phyloP scores from a whole-genome alignment of 1,140 invertebrate species.

The Fopius arisanus region DNA sequence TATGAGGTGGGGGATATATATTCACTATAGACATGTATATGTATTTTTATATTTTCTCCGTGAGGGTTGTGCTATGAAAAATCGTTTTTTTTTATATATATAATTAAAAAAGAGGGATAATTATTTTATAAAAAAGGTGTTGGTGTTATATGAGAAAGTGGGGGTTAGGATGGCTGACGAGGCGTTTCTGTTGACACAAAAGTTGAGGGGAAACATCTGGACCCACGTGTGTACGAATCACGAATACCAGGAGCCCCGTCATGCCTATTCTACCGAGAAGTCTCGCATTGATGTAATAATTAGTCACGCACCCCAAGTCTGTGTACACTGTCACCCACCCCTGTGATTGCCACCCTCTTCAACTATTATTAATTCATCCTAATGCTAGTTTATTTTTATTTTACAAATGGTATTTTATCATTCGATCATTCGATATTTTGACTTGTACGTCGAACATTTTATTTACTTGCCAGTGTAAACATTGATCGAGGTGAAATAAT shows the following conservation, averaged over 20 bases:
- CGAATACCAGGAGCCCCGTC: conserved; percentile 29
- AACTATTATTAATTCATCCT: conserved; percentile 23
- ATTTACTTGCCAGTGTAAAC: neutral
- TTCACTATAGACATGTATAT: no score
- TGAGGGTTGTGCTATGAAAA: no score
- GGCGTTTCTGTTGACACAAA: conserved; percentile 28
- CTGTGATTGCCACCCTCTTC: conserved; percentile 16
- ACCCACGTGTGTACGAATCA: conserved; percentile 30
- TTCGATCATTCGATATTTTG: neutral
- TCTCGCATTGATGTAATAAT: conserved; percentile 24
- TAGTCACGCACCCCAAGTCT: conserved; percentile 23
- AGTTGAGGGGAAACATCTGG: conserved; percentile 28
- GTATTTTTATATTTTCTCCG: no score
- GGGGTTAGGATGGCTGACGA: conserved; percentile 11
- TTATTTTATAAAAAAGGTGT: no score
- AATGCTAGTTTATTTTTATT: conserved; percentile 21
- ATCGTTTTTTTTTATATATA: no score
- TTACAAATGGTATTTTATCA: conserved; percentile 6
- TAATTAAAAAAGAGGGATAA: no score
- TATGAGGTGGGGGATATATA: no score
- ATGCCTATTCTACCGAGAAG: neutral
- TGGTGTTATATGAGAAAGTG: no score
- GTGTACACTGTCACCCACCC: neutral
- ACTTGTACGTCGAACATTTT: neutral
- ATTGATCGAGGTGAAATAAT: no score